Percentiles rank a stretch among this genome's conserved stretches.
These are phyloP conservation scores for Anarhynchus alexandrinus DNA, from an alignment of 2,113 vertebrate genomes.

Conservation along the genomic window DNA sequence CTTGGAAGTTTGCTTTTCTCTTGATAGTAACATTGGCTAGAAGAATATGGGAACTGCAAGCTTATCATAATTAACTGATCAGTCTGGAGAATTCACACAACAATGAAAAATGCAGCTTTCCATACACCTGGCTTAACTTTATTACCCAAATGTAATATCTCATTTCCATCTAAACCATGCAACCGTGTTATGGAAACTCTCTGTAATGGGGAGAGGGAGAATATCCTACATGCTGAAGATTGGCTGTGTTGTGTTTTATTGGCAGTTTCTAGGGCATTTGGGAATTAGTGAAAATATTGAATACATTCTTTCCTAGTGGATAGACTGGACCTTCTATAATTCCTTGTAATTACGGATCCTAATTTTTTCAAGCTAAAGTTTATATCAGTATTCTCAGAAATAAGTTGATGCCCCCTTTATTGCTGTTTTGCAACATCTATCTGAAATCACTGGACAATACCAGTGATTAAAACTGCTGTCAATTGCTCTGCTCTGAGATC, in stretches of 20 bases:
- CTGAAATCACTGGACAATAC: neutral
- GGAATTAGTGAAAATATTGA: neutral
- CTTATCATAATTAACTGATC: neutral
- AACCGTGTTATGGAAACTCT: neutral
- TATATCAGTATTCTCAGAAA: neutral
- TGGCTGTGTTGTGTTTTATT: neutral
- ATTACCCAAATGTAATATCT: neutral
- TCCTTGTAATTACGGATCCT: neutral
- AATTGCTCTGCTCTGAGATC: neutral
- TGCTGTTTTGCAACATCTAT: neutral
- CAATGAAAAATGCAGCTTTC: neutral
- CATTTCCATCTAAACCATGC: neutral
- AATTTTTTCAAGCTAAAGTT: neutral
- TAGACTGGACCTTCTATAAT: neutral
- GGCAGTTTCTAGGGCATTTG: neutral
- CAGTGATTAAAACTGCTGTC: neutral
- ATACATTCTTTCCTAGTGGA: neutral
- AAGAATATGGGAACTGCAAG: neutral
- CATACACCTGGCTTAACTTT: constrained; percentile 2
- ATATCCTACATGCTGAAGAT: neutral
- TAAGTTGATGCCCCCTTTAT: neutral
- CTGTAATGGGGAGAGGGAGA: neutral
- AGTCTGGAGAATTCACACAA: neutral
- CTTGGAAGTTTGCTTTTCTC: constrained; percentile 32
- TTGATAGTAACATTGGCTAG: neutral